Evolutionary conservation across 2,888 invertebrate genomes (phyloP).

Genomic region (Cosmopolites sordidus): DNA sequence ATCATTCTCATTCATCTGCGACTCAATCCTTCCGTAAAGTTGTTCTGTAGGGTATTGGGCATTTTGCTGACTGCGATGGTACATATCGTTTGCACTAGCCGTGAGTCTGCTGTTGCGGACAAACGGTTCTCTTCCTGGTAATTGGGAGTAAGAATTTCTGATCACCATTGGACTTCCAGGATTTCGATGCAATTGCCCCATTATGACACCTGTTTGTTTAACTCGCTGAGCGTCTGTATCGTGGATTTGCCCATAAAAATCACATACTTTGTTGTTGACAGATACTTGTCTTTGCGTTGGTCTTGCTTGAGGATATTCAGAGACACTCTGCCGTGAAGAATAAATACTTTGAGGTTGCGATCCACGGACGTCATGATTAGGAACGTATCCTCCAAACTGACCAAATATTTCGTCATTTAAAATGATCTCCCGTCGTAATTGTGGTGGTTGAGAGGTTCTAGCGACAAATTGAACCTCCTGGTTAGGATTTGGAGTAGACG

Average conservation of each 20-base stretch:
- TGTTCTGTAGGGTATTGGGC: constrained; percentile 24
- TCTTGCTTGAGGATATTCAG: constrained; percentile 28
- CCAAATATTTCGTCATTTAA: constrained; percentile 34
- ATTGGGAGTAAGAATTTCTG: constrained; percentile 25
- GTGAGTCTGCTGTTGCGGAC: constrained; percentile 45
- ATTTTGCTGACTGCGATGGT: constrained; percentile 31
- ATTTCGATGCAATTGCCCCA: constrained; percentile 43
- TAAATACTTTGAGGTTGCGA: constrained; percentile 22
- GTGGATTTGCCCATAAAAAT: constrained; percentile 48
- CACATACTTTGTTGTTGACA: constrained; percentile 45
- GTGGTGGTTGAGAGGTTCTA: constrained; percentile 5
- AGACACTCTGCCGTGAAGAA: constrained; percentile 31
- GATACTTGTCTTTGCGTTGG: constrained; percentile 33
- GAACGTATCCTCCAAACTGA: constrained; percentile 32
- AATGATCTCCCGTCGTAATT: constrained; percentile 31
- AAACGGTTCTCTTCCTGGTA: constrained; percentile 38
- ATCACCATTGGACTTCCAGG: constrained; percentile 27
- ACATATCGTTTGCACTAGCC: constrained; percentile 47
- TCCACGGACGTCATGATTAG: constrained; percentile 5
- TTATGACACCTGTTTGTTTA: constrained; percentile 39
- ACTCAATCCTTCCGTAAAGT: constrained; percentile 19
- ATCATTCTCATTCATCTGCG: constrained; percentile 7
- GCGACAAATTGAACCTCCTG: constrained; percentile 6
- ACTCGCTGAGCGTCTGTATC: constrained; percentile 34
- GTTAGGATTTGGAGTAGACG: constrained; percentile 12